These are phyloP conservation scores for Ophioninae sp. DNA, from an alignment of 2,888 invertebrate genomes.

Conservation along the genomic window DNA sequence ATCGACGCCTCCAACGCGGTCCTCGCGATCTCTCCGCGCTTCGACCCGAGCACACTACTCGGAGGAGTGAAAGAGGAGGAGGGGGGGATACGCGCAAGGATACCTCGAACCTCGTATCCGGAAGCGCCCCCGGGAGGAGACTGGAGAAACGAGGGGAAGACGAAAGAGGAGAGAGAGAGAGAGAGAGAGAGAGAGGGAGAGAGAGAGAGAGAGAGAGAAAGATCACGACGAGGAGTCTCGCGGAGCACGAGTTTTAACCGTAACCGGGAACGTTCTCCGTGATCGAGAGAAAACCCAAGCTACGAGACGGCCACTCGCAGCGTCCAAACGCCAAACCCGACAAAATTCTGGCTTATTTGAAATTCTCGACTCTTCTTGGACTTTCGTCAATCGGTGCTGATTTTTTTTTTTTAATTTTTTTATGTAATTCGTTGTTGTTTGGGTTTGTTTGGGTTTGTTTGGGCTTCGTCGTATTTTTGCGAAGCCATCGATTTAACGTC, in stretches of 20 bases:
- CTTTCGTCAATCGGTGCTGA: background rate
- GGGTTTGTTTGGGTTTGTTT: background rate
- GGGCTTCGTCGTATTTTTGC: no score
- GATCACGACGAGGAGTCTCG: conserved; percentile 49
- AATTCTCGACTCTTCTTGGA: background rate
- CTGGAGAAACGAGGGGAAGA: conserved; percentile 13
- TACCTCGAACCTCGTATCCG: conserved; percentile 64
- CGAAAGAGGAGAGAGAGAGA: conserved; percentile 5
- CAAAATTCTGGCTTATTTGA: conserved; percentile 15
- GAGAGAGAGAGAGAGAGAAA: conserved; percentile 42
- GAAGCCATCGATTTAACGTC: no score
- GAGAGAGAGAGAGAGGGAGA: conserved; percentile 20
- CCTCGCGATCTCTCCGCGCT: conserved; percentile 27
- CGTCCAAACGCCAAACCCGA: conserved; percentile 54
- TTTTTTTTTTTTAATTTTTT: background rate
- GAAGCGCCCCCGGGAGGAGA: conserved; percentile 52
- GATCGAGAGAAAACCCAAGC: conserved; percentile 62
- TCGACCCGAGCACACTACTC: background rate
- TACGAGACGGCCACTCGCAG: conserved; percentile 63
- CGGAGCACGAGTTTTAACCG: conserved; percentile 61
- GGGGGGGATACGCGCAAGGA: conserved; percentile 68
- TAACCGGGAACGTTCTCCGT: conserved; percentile 63
- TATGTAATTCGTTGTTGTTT: background rate
- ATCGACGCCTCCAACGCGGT: background rate
- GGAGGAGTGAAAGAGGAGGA: background rate